Conservation (phyloP, 2,888 invertebrate species). For the Melitaea athalia region DNA sequence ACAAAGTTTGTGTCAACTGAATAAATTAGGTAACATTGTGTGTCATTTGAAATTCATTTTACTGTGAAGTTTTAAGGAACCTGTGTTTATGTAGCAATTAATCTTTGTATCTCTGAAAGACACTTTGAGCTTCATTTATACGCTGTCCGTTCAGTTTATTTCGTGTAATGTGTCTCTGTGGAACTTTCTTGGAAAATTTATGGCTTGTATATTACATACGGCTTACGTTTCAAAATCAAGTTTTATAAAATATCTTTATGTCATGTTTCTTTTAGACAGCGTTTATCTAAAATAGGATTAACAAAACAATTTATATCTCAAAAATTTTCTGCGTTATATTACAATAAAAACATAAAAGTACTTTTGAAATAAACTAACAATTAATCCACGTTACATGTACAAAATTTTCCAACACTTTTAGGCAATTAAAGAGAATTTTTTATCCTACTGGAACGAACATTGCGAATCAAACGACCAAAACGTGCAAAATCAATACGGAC, state of each 20-base stretch:
- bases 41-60: not conserved
- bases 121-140: conserved; percentile 22
- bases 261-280: not conserved
- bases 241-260: not conserved
- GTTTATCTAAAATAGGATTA: too few relatives aligned
- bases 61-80: not conserved
- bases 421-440: conserved; percentile 6
- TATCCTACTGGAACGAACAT: conserved; percentile 5
- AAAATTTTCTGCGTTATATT: not conserved
- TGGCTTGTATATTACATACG: conserved; percentile 19
- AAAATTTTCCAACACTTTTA: not conserved
- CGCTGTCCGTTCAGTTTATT: conserved; percentile 35
- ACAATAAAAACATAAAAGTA: not conserved
- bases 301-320: not conserved
- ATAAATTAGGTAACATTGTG: not conserved
- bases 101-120: conserved; percentile 15
- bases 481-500: conserved; percentile 21
- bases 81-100: conserved; percentile 29
- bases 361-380: not conserved
- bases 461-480: conserved; percentile 16
- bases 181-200: conserved; percentile 35
- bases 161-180: conserved; percentile 38
- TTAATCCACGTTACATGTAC: not conserved
- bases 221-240: conserved; percentile 24
- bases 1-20: not conserved